A percentile compares a stretch with the other conserved stretches of the same genome.
Evolutionary conservation across 2,888 invertebrate genomes (phyloP).

Genomic region (Tinea semifulvella): DNA sequence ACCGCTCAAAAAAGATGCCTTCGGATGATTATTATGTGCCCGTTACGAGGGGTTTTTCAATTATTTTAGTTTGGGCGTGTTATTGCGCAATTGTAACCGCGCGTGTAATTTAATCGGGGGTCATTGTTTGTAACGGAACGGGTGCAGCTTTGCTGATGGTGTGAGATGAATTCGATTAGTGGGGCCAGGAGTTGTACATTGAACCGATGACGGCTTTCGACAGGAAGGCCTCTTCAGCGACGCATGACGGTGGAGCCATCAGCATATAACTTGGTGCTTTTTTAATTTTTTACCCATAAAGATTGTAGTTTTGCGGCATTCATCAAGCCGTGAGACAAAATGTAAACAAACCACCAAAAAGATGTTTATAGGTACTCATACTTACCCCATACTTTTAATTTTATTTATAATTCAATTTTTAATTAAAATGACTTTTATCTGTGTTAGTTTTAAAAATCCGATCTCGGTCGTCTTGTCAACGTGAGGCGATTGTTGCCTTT

Average conservation of each 20-base stretch:
- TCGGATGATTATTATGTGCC: too few species aligned
- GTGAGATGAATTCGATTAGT: constrained; percentile 55
- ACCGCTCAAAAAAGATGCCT: too few species aligned
- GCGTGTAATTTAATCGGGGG: constrained; percentile 25
- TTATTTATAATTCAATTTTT: too few species aligned
- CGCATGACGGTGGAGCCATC: not conserved
- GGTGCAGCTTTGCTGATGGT: constrained; percentile 29
- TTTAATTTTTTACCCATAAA: not conserved
- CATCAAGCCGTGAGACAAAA: too few species aligned
- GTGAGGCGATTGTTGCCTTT: too few species aligned
- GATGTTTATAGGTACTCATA: too few species aligned
- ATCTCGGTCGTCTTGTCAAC: too few species aligned
- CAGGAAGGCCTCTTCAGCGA: not conserved
- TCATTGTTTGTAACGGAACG: constrained; percentile 54
- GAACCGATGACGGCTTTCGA: constrained; percentile 1
- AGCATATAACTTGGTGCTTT: not conserved
- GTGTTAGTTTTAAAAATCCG: too few species aligned
- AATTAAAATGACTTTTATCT: too few species aligned
- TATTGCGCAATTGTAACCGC: constrained; percentile 35
- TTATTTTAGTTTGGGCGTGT: constrained; percentile 29
- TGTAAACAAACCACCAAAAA: too few species aligned
- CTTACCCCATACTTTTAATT: too few species aligned
- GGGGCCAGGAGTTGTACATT: constrained; percentile 26
- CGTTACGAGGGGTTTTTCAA: constrained; percentile 27
- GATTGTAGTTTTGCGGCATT: too few species aligned